phyloP scores from a whole-genome alignment of 2,113 vertebrate genomes.

The Seriola aureovittata region DNA sequence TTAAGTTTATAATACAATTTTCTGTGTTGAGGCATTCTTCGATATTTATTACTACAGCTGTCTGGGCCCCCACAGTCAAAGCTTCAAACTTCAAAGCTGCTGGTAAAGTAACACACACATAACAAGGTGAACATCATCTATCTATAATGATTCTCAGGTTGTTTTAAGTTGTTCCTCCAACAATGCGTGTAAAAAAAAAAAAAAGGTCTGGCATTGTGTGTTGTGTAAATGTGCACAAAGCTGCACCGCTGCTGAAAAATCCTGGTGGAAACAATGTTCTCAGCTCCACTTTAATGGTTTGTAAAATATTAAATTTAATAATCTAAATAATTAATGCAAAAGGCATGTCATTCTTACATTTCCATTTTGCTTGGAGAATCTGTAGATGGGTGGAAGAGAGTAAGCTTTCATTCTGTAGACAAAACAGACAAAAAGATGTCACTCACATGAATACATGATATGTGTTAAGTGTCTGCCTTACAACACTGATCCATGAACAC shows the following conservation, averaged over 20 bases:
- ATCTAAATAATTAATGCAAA: not conserved
- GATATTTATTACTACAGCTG: not conserved
- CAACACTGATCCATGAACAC: not conserved
- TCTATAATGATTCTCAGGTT: not conserved
- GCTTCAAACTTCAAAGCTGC: not conserved
- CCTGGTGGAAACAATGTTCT: not conserved
- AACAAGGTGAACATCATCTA: not conserved
- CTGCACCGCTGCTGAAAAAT: not conserved
- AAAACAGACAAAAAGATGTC: conserved; percentile 19
- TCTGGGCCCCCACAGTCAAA: not conserved
- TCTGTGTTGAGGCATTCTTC: not conserved
- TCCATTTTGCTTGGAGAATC: conserved; percentile 90
- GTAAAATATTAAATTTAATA: not conserved
- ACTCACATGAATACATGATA: not conserved
- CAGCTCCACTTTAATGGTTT: not conserved
- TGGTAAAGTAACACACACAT: not conserved
- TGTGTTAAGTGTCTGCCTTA: not conserved
- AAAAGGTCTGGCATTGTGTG: not conserved
- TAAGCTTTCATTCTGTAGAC: conserved; percentile 89
- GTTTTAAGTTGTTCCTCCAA: not conserved
- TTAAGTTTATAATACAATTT: too few species aligned
- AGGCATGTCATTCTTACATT: conserved; percentile 87
- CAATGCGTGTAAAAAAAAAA: not conserved
- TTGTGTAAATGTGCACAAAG: not conserved
- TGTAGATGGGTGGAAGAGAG: conserved; percentile 89